Evolutionary conservation across 2,888 invertebrate genomes (phyloP), one percentile per base, ranked within the genome.

Genomic region (Ptychoptera contaminata): DNA sequence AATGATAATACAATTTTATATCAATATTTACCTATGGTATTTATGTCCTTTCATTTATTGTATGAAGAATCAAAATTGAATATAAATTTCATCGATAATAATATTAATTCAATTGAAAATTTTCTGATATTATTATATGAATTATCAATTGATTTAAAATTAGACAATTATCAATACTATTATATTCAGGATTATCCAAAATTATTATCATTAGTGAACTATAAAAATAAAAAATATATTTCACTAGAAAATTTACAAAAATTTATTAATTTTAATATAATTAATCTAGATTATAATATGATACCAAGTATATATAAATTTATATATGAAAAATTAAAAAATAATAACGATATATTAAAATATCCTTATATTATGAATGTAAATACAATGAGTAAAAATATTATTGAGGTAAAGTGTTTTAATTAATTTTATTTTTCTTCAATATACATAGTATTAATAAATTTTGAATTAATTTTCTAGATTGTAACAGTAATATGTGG

Each of bases 51-150:
- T 32, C 94, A 94, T 67, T 68, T 94, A 30, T 71, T 92, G 0
- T 93, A 93, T 56, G 93, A 94, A 70, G 92, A 93, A 58, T 68
- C 88, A 5, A 93, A 93, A 59, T 61, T 93, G 45, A 83, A 88
- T 55, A 72, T 76, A 0, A 66, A 16, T 23, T 23, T 23, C 23
- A 39, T 39, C 10, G 32, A 39, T 23, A 23, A 29, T 29, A 39
- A 10, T 8, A n/a, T 23, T 23, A 10, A 39, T 39, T 23, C 23
- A 5, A 23, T 23, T 23, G 23, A 23, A 23, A 23, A 23, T 23
- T 7, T 23, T 5, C 7, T 23, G 7, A 23, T 23, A 5, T 73
- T 91, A 46, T 63, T 93, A 32, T 77, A 81, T 56, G 84, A 82
- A 57, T 59, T 93, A 37, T 73, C 88, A 0, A 71, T 72, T 37